phyloP scores from a whole-genome alignment of 2,888 invertebrate species.

The Gastracanthus pulcherrimus region DNA sequence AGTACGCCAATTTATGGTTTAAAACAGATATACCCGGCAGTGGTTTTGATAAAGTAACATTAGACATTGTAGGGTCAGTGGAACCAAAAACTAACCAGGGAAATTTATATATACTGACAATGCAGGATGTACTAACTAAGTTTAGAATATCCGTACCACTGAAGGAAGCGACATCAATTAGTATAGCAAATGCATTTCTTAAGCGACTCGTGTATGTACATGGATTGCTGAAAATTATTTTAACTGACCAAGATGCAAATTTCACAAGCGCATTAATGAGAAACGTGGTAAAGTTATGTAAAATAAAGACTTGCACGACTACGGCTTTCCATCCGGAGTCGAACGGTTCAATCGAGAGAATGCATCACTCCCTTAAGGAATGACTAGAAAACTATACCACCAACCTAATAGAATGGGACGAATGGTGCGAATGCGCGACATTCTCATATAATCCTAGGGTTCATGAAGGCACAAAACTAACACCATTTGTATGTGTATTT shows the following conservation, averaged over 20 bases:
- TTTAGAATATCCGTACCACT: constrained; percentile 1
- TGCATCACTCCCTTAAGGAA: constrained; percentile 28
- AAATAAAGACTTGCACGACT: neutral
- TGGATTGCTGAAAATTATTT: constrained; percentile 13
- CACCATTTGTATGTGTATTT: neutral
- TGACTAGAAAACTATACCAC: constrained; percentile 11
- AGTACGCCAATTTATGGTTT: constrained; percentile 3
- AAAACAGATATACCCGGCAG: neutral
- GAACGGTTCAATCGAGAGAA: constrained; percentile 15
- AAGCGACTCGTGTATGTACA: neutral
- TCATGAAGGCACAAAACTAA: neutral
- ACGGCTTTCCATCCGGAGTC: neutral
- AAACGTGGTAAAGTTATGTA: neutral
- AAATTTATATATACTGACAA: constrained; percentile 4
- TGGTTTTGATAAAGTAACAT: neutral
- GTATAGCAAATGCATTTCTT: neutral
- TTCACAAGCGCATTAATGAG: neutral
- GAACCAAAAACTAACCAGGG: too few relatives aligned
- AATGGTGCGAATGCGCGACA: constrained; percentile 12
- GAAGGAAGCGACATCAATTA: neutral
- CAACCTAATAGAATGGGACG: neutral
- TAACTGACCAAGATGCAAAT: constrained; percentile 22
- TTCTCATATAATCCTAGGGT: constrained; percentile 32
- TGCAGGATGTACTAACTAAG: constrained; percentile 18
- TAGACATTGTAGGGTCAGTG: neutral